phyloP scores from a whole-genome alignment of 2,888 invertebrate species.

The Tiphia femorata region DNA sequence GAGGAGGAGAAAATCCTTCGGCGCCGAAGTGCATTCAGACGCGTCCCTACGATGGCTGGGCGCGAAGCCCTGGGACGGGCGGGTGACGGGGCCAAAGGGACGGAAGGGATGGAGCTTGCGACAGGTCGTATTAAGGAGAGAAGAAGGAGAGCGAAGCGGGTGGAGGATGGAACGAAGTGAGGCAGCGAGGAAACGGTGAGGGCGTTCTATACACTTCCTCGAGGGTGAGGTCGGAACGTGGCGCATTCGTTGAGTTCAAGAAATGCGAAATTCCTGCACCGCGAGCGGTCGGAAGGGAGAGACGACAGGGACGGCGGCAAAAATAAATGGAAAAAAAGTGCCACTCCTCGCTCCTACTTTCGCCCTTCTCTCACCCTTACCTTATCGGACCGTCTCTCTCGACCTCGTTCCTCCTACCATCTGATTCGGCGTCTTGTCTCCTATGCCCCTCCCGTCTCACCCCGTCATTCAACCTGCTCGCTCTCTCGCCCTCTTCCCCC shows the following conservation, averaged over 20 bases:
- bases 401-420: too few species aligned
- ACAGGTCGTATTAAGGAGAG: slow-evolving; percentile 12
- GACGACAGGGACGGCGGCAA: slow-evolving; percentile 32
- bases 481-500: slow-evolving; percentile 28
- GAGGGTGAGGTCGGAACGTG: slow-evolving; percentile 25
- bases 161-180: slow-evolving; percentile 8
- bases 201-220: slow-evolving; percentile 14
- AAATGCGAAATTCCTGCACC: slow-evolving; percentile 59
- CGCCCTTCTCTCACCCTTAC: slow-evolving; percentile 14
- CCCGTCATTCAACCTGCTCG: slow-evolving; percentile 17
- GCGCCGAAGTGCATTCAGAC: slow-evolving; percentile 55
- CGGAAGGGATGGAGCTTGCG: slow-evolving; percentile 11
- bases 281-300: slow-evolving; percentile 21
- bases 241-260: slow-evolving; percentile 41
- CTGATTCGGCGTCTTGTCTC: too few species aligned
- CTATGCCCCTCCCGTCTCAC: background rate
- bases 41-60: slow-evolving; percentile 33
- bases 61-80: too few species aligned
- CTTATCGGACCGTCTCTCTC: too few species aligned
- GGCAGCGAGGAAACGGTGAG: background rate
- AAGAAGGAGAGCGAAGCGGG: background rate
- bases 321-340: slow-evolving; percentile 58
- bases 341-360: slow-evolving; percentile 17
- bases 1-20: slow-evolving; percentile 40
- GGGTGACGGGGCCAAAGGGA: slow-evolving; percentile 1